phyloP scores from a whole-genome alignment of 2,797 vertebrate species.

The Fistularia commersonii region DNA sequence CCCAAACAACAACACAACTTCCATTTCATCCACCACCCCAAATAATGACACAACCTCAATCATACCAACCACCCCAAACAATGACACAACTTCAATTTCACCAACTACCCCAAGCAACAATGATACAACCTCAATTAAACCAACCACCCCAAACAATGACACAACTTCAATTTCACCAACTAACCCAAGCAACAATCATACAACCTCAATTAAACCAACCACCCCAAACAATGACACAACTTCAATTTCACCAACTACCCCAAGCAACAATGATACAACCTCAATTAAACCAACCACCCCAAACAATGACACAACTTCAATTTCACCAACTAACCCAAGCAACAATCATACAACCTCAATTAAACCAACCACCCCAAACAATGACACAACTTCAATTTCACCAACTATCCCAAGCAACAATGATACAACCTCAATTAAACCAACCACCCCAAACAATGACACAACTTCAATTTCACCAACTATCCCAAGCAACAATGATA shows the following conservation, averaged over 20 bases:
- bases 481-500: neutral
- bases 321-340: neutral
- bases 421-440: neutral
- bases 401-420: neutral
- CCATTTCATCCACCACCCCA: neutral
- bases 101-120: neutral
- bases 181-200: neutral
- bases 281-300: neutral
- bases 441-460: neutral
- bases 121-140: neutral
- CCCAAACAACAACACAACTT: neutral
- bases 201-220: neutral
- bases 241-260: neutral
- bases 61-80: neutral
- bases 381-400: neutral
- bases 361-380: neutral
- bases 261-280: neutral
- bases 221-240: neutral
- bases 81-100: neutral
- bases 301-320: neutral
- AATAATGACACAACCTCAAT: neutral
- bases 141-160: neutral
- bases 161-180: neutral
- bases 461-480: neutral
- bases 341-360: neutral